phyloP scores from a whole-genome alignment of 2,888 invertebrate species.

The Pterobdella sp. region DNA sequence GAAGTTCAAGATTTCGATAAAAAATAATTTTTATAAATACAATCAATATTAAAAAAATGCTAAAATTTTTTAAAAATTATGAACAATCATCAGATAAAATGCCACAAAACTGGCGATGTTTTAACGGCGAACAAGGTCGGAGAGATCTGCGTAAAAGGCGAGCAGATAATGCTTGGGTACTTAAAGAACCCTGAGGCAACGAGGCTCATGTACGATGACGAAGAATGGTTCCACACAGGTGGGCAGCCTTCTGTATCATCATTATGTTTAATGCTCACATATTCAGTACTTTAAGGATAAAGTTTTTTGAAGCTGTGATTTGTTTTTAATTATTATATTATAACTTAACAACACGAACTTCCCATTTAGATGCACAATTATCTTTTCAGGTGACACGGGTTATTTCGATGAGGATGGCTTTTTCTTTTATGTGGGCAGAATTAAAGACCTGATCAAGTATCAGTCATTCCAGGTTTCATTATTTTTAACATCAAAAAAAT shows the following conservation, averaged over 20 bases:
- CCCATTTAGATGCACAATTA: slow-evolving; percentile 29
- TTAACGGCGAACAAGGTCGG: slow-evolving; percentile 57
- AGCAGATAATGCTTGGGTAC: slow-evolving; percentile 75
- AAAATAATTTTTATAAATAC: too few species aligned
- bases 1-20: too few species aligned
- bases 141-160: slow-evolving; percentile 74
- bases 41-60: too few species aligned
- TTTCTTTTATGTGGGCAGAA: slow-evolving; percentile 76
- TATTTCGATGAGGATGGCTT: slow-evolving; percentile 69
- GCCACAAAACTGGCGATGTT: slow-evolving; percentile 53
- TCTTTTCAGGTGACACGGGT: slow-evolving; percentile 64
- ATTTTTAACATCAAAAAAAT: background rate
- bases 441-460: slow-evolving; percentile 83
- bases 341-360: too few species aligned
- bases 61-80: too few species aligned
- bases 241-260: background rate
- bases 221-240: slow-evolving; percentile 72
- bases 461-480: slow-evolving; percentile 68
- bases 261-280: too few species aligned
- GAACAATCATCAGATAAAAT: slow-evolving; percentile 35
- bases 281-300: background rate
- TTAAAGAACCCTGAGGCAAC: slow-evolving; percentile 66
- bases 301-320: background rate
- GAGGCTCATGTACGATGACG: slow-evolving; percentile 58
- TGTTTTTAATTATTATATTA: background rate